Conservation (phyloP, 2,797 vertebrate genomes). For the Anomalospiza imberbis region DNA sequence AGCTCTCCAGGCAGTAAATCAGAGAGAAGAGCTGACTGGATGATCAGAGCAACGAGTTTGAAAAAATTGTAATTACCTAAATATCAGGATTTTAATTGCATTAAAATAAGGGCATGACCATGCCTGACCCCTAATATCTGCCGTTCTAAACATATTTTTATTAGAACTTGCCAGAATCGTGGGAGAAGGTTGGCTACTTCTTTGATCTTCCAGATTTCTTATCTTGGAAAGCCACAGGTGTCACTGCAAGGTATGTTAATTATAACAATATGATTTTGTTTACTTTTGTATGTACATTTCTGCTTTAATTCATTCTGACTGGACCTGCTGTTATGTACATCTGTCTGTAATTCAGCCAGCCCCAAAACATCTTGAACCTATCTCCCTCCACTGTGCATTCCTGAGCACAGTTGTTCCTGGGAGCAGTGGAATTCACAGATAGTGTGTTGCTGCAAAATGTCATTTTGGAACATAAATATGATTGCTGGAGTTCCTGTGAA, state of each 20-base stretch:
- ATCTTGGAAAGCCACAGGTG: conserved; percentile 95
- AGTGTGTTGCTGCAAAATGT: conserved; percentile 13
- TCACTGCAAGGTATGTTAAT: conserved; percentile 83
- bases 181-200: conserved; percentile 87
- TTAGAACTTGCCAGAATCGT: conserved; percentile 78
- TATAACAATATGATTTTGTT: conserved; percentile 21
- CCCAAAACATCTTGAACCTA: conserved; percentile 76
- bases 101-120: neutral
- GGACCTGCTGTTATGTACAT: conserved; percentile 60
- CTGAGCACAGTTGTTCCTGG: conserved; percentile 39
- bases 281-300: conserved; percentile 44
- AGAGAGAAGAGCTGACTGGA: neutral
- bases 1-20: neutral
- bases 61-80: neutral
- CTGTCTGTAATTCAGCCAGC: conserved; percentile 72
- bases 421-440: conserved; percentile 41
- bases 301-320: conserved; percentile 68
- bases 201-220: conserved; percentile 96
- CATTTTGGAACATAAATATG: neutral
- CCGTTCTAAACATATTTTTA: conserved; percentile 17
- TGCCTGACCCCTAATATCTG: neutral
- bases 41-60: neutral
- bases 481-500: neutral
- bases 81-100: neutral
- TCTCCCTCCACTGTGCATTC: conserved; percentile 64